phyloP scores from a whole-genome alignment of 2,113 vertebrate species.

The Bubalus kerabau region DNA sequence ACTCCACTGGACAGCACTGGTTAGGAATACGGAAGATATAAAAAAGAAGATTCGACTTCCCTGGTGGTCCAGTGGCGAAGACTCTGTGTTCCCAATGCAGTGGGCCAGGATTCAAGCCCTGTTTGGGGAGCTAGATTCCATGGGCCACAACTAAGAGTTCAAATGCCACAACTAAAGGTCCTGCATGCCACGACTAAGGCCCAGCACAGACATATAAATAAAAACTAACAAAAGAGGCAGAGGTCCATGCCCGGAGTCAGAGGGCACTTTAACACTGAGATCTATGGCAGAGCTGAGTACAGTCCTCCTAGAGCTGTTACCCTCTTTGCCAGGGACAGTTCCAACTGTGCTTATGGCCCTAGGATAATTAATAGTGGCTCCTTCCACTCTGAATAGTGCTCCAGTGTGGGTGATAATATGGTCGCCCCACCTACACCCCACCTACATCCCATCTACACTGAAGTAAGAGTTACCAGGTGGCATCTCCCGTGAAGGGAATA shows the following conservation, averaged over 20 bases:
- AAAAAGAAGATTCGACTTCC: neutral
- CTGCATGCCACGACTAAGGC: neutral
- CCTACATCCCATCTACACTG: neutral
- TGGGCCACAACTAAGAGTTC: neutral
- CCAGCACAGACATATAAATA: neutral
- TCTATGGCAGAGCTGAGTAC: neutral
- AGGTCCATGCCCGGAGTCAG: too few species aligned
- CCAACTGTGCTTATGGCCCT: neutral
- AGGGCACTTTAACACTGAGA: neutral
- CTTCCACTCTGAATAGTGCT: neutral
- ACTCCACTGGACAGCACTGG: neutral
- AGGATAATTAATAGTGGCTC: neutral
- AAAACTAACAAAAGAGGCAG: neutral
- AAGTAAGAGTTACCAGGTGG: neutral
- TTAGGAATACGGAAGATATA: fast-evolving
- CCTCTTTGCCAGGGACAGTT: neutral
- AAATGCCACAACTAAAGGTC: neutral
- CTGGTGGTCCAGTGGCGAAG: neutral
- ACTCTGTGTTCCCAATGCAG: neutral
- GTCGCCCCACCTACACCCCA: neutral
- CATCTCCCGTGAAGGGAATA: neutral
- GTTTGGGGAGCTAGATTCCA: neutral
- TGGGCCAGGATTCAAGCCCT: neutral
- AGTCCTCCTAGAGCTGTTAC: neutral
- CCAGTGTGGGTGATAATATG: neutral